phyloP scores from a whole-genome alignment of 2,797 vertebrate species.

The Gobio occitaniae region DNA sequence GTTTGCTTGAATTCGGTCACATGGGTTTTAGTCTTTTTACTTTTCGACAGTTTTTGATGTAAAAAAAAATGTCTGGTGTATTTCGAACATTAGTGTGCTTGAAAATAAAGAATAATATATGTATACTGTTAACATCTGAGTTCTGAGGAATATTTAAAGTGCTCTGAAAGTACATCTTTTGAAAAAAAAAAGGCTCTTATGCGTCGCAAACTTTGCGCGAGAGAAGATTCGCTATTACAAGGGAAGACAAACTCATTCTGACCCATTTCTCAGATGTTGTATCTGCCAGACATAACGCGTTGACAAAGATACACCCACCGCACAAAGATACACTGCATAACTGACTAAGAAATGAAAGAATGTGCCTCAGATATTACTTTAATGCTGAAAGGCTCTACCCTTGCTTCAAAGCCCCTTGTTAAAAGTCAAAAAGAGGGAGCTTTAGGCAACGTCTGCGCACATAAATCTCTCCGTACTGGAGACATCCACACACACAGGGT shows the following conservation, averaged over 20 bases:
- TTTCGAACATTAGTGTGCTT: conserved; percentile 63
- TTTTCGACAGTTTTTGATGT: conserved; percentile 62
- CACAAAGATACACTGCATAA: conserved; percentile 65
- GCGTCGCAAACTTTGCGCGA: conserved; percentile 26
- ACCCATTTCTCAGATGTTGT: conserved; percentile 50
- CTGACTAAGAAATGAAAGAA: conserved; percentile 72
- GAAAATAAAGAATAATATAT: conserved; percentile 65
- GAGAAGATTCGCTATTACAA: conserved; percentile 38
- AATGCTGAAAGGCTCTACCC: conserved; percentile 66
- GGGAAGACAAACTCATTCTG: conserved; percentile 42
- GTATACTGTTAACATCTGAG: conserved; percentile 57
- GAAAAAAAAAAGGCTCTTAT: conserved; percentile 25
- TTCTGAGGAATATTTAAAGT: conserved; percentile 70
- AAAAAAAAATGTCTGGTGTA: conserved; percentile 58
- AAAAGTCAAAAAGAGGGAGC: conserved; percentile 69
- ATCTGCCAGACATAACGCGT: conserved; percentile 48
- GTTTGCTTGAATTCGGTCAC: conserved; percentile 60
- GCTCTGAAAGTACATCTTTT: conserved; percentile 46
- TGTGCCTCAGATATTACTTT: conserved; percentile 72
- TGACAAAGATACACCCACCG: conserved; percentile 51
- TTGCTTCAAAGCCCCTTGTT: conserved; percentile 73
- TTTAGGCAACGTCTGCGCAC: conserved; percentile 73
- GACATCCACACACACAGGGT: conserved; percentile 66
- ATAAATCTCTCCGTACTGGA: conserved; percentile 75
- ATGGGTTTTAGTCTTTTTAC: conserved; percentile 56